Evolutionary conservation across 1,140 invertebrate species (phyloP).

Genomic region (Oscheius sp.): DNA sequence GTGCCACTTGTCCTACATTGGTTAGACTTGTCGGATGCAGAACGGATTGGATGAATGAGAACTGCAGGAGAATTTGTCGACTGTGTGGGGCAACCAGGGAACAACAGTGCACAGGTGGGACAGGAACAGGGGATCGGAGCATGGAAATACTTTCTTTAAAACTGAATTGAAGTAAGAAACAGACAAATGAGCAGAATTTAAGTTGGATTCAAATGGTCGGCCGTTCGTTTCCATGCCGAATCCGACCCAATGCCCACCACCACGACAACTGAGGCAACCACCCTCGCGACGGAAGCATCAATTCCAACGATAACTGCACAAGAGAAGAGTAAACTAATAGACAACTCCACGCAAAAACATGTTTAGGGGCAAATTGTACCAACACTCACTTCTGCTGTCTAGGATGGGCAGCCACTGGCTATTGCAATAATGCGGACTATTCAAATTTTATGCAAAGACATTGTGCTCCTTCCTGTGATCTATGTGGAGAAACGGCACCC

Average conservation of each 20-base stretch:
- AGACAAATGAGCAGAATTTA: too few relatives aligned
- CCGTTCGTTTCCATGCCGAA: too few relatives aligned
- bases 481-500: neutral
- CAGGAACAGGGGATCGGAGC: neutral
- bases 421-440: neutral
- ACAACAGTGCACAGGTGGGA: neutral
- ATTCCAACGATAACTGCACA: neutral
- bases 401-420: neutral
- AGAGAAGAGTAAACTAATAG: neutral
- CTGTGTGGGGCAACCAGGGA: constrained; percentile 5
- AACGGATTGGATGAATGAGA: constrained; percentile 40
- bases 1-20: constrained; percentile 30
- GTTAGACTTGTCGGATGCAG: constrained; percentile 27
- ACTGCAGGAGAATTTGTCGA: constrained; percentile 32
- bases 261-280: too few relatives aligned
- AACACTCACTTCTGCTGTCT: neutral
- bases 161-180: too few relatives aligned
- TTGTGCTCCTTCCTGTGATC: neutral
- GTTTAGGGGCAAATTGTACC: too few relatives aligned
- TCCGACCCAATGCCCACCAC: too few relatives aligned
- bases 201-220: too few relatives aligned
- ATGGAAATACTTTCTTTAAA: too few relatives aligned
- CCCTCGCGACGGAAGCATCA: neutral
- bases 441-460: neutral
- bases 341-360: neutral